phyloP scores from a whole-genome alignment of 1,140 invertebrate genomes.

The Acyrthosiphon pisum region DNA sequence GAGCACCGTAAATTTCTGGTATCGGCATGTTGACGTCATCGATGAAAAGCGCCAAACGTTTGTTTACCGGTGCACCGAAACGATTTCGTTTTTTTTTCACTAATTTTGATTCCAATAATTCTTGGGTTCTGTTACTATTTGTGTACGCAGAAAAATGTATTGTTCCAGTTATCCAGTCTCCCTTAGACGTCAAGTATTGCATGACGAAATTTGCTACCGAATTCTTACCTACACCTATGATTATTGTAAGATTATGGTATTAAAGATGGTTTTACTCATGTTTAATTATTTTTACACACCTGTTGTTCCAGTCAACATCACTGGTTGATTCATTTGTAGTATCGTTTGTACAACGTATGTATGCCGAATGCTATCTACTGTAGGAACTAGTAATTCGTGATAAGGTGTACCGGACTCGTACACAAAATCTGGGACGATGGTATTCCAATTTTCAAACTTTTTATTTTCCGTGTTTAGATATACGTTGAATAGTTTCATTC shows the following conservation, averaged over 20 bases:
- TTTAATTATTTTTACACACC: conserved; percentile 64
- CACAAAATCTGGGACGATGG: conserved; percentile 75
- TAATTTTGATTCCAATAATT: conserved; percentile 80
- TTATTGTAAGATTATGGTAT: background rate
- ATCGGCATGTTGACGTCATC: conserved; percentile 94
- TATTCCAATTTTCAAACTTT: conserved; percentile 77
- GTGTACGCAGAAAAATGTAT: conserved; percentile 91
- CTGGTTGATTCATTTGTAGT: conserved; percentile 73
- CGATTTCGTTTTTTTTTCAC: conserved; percentile 83
- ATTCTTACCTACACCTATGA: conserved; percentile 83
- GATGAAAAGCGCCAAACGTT: conserved; percentile 83
- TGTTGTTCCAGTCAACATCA: conserved; percentile 78
- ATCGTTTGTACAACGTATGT: conserved; percentile 80
- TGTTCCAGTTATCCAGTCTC: conserved; percentile 74
- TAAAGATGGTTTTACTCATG: background rate
- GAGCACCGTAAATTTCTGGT: conserved; percentile 83
- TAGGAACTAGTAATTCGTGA: conserved; percentile 89
- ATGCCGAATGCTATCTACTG: conserved; percentile 83
- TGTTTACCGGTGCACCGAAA: conserved; percentile 83
- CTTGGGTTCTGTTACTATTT: conserved; percentile 79
- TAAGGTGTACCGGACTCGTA: conserved; percentile 75
- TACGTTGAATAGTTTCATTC: conserved; percentile 62
- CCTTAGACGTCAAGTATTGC: conserved; percentile 69
- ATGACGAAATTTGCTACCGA: conserved; percentile 79
- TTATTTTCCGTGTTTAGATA: conserved; percentile 73